Conservation (phyloP, 2,888 invertebrate genomes). For the Blomia tropicalis region DNA sequence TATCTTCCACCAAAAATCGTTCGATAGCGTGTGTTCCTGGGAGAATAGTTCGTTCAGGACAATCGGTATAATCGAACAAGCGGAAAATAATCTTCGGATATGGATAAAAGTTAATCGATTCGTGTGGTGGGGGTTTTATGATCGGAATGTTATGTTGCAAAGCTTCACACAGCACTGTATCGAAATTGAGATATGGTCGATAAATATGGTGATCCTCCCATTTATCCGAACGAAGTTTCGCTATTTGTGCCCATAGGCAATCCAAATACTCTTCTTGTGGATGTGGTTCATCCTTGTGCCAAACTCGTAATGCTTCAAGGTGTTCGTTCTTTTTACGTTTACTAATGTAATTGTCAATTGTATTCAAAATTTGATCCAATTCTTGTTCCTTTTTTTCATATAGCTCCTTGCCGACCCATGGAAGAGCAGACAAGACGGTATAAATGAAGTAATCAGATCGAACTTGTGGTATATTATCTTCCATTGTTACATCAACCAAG, state of each 20-base stretch:
- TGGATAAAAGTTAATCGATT: constrained; percentile 73
- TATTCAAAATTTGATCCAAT: constrained; percentile 68
- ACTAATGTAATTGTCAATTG: constrained; percentile 72
- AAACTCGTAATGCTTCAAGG: constrained; percentile 75
- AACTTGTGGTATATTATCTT: constrained; percentile 75
- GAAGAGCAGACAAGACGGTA: constrained; percentile 75
- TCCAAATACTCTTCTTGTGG: constrained; percentile 90
- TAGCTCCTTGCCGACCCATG: constrained; percentile 84
- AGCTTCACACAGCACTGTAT: constrained; percentile 83
- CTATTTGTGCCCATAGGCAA: constrained; percentile 85
- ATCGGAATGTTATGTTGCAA: constrained; percentile 83
- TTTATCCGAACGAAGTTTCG: constrained; percentile 75
- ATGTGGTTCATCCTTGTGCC: constrained; percentile 84
- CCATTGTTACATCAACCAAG: constrained; percentile 81
- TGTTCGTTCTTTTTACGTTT: constrained; percentile 75
- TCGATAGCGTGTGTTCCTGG: constrained; percentile 96
- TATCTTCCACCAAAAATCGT: constrained; percentile 90
- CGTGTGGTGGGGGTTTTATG: constrained; percentile 80
- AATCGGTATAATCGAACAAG: constrained; percentile 96
- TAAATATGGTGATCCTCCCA: constrained; percentile 95
- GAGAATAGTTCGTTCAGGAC: constrained; percentile 58
- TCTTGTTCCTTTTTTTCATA: constrained; percentile 91
- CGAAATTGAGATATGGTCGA: constrained; percentile 86
- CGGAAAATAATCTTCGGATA: constrained; percentile 82
- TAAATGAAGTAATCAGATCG: constrained; percentile 47